Base-by-base conservation (phyloP, 2,797 vertebrate genomes). In the Halcyon badia region DNA sequence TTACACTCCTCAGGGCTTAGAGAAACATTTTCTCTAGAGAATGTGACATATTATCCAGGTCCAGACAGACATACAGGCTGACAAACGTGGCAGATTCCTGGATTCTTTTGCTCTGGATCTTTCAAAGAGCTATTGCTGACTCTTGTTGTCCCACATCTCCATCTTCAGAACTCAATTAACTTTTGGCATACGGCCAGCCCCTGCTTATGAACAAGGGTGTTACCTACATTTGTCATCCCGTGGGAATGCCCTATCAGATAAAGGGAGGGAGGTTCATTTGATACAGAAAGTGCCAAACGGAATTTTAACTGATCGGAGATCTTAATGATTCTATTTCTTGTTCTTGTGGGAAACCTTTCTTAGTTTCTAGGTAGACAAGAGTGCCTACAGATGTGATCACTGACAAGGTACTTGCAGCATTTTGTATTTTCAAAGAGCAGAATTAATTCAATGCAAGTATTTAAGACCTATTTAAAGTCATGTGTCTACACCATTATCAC, bases 171-270 rank as follows among this genome's bases (percentile, higher is more conserved):
- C 11, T 70, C 31, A 82, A 30, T 4, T 77, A 77, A 54, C 16
- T 54, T 82, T 21, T 30, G 42, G 42, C 42, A 92, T 35, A 35
- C n/a, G 69, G 33, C 12, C 83, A 79, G 37, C 9, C 14, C 4
- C 10, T 0, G 0, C 9, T 75, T 70, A 66, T 4, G 18, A 91
- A 62, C 24, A 75, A 65, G 3, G 12, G 11, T 48, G 44, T 82
- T 65, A 85, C 49, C 65, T 54, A n/a, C 7, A 42, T 39, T n/a
- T 3, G 0, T 54, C 46, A 51, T 65, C 58, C 58, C 48, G 21
- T 52, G 73, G 39, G 16, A 66, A 78, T 57, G 49, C 5, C 28
- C n/a, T 65, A 81, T 78, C 66, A 57, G 31, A 57, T 24, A 71
- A 75, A 58, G 44, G 80, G 16, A 68, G 28, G 14, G 5, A 94